These are phyloP conservation scores for Drosophila biarmipes DNA, from an alignment of 1,140 invertebrate genomes.

Conservation along the genomic window DNA sequence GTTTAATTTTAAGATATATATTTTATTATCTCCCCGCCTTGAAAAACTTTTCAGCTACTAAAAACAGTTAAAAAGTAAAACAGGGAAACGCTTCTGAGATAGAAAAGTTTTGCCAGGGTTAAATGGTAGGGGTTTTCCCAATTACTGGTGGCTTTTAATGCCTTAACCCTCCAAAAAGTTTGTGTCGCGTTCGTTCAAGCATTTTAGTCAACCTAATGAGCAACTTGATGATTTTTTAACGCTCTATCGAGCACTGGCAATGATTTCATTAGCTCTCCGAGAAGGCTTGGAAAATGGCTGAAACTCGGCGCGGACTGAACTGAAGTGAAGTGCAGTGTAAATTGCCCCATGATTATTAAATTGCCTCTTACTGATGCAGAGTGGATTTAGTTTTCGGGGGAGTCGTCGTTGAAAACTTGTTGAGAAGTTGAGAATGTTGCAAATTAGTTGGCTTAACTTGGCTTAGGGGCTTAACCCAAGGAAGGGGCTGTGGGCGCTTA, in stretches of 20 bases:
- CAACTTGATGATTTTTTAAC: slow-evolving; percentile 79
- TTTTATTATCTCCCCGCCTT: slow-evolving; percentile 6
- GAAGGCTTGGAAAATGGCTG: slow-evolving; percentile 1
- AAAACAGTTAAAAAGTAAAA: slow-evolving; percentile 11
- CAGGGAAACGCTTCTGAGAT: background rate
- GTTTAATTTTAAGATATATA: slow-evolving; percentile 16
- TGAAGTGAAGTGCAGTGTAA: slow-evolving; percentile 56
- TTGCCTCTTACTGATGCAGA: slow-evolving; percentile 46
- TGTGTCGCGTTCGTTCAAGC: slow-evolving; percentile 25
- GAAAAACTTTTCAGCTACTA: slow-evolving; percentile 30
- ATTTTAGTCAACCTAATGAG: slow-evolving; percentile 79
- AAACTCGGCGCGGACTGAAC: background rate
- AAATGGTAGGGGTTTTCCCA: background rate
- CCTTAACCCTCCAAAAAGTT: slow-evolving; percentile 51
- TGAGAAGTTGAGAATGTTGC: slow-evolving; percentile 76
- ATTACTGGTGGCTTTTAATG: slow-evolving; percentile 1
- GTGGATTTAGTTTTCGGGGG: slow-evolving; percentile 26
- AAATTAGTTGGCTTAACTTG: slow-evolving; percentile 69
- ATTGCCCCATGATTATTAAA: slow-evolving; percentile 81
- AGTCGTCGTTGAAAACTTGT: slow-evolving; percentile 49
- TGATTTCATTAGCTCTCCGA: slow-evolving; percentile 64
- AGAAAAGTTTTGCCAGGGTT: slow-evolving; percentile 24
- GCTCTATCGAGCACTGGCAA: slow-evolving; percentile 72
- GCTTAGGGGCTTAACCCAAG: slow-evolving; percentile 18
- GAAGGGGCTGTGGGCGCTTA: slow-evolving; percentile 2